Percentiles rank a stretch among this genome's conserved stretches.
Evolutionary conservation across 92 coral and sea anemone genomes (phyloP).

Genomic region (Zoanthus sociatus): DNA sequence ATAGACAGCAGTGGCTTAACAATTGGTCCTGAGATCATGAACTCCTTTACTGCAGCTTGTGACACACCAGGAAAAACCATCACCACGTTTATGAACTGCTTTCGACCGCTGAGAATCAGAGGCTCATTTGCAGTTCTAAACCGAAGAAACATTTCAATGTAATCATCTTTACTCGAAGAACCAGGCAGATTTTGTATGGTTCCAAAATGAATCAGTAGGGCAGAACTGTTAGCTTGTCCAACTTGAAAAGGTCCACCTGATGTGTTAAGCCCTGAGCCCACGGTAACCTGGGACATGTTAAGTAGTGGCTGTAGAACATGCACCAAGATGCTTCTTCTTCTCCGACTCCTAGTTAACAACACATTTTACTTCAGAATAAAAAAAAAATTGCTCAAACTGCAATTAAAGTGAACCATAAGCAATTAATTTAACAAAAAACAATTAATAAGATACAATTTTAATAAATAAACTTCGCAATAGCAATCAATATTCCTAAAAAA

Average conservation of each 20-base stretch:
- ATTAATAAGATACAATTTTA: no score
- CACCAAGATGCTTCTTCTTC: constrained; percentile 59
- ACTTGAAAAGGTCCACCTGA: constrained; percentile 65
- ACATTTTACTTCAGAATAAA: neutral
- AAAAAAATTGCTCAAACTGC: neutral
- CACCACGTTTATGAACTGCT: constrained; percentile 50
- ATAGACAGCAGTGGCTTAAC: constrained; percentile 81
- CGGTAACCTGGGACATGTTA: constrained; percentile 57
- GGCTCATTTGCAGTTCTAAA: constrained; percentile 79
- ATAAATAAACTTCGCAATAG: no score
- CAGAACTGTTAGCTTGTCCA: constrained; percentile 47
- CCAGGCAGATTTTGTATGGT: constrained; percentile 77
- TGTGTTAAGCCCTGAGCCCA: constrained; percentile 58
- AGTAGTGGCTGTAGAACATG: constrained; percentile 62
- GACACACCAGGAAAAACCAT: constrained; percentile 70
- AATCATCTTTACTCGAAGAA: constrained; percentile 64
- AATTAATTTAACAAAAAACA: no score
- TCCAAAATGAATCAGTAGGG: constrained; percentile 73
- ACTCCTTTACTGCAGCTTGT: constrained; percentile 46
- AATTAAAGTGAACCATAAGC: neutral
- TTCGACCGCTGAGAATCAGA: constrained; percentile 83
- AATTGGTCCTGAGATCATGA: constrained; percentile 82
- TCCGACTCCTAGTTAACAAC: constrained; percentile 51
- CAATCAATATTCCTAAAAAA: no score
- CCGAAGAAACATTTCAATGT: constrained; percentile 62